Conservation (phyloP, 2,797 vertebrate species). For the Petrocephalus sullivani region DNA sequence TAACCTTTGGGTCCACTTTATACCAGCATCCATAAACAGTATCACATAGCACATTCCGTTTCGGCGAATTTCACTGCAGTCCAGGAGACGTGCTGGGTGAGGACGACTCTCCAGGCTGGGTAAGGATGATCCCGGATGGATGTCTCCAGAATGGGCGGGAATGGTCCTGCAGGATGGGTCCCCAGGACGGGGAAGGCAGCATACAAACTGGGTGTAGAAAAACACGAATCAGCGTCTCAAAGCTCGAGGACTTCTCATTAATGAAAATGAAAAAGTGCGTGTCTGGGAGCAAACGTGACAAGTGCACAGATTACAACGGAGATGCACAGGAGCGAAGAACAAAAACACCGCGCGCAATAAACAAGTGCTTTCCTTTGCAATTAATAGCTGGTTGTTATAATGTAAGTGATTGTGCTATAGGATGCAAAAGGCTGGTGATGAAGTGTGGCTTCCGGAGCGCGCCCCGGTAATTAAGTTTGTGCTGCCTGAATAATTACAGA, state of each 20-base stretch:
- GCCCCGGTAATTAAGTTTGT: slow-evolving; percentile 70
- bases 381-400: slow-evolving; percentile 52
- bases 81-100: not conserved
- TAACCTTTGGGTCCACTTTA: not conserved
- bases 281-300: not conserved
- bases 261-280: slow-evolving; percentile 23
- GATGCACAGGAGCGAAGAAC: not conserved
- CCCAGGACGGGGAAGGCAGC: slow-evolving; percentile 11
- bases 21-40: not conserved
- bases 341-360: slow-evolving; percentile 18
- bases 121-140: not conserved
- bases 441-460: slow-evolving; percentile 59
- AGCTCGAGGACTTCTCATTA: slow-evolving; percentile 25
- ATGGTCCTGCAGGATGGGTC: not conserved
- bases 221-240: not conserved
- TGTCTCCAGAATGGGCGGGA: too few relatives aligned
- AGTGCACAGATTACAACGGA: slow-evolving; percentile 13
- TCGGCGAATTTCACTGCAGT: not conserved
- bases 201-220: slow-evolving; percentile 22
- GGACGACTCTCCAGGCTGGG: not conserved
- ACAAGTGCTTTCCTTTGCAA: slow-evolving; percentile 42
- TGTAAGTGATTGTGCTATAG: slow-evolving; percentile 70
- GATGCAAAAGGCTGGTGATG: slow-evolving; percentile 65
- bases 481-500: slow-evolving; percentile 68
- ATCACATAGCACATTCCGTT: not conserved